Base-by-base conservation (phyloP, 53 echinoderm and acorn worm species). In the Zoroaster sp. region DNA sequence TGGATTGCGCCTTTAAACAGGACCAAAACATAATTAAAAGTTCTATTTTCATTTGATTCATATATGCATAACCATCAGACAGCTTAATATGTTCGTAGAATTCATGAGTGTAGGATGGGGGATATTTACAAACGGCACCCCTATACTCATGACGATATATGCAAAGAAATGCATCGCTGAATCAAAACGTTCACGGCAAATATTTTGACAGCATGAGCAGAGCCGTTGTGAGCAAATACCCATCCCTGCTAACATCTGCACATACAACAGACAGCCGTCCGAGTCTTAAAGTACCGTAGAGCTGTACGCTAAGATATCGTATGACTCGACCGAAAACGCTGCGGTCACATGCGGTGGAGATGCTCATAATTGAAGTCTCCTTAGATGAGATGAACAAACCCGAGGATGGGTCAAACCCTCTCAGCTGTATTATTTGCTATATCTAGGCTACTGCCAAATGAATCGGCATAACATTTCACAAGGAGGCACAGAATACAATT, bases 1-100 rank as follows among this genome's bases (percentile, higher is more conserved):
- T 44, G 69, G 69, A 83, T 80, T 54, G 80, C 80, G 23, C 80
- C 80, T 80, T 80, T 80, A 80, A 80, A 45, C 78, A 18, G 28
- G 52, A 14, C 78, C 20, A 10, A 10, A 40, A 18, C 6, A 74
- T 74, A 21, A 40, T n/a, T n/a, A 3, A 21, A 35, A 23, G 3
- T 25, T 74, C 74, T 41, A 13, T 74, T 37, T 71, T 37, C 17
- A 35, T 71, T 37, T 28, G 35, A 35, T 71, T 37, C 30, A 37
- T 39, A 74, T 38, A 40, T 40, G 63, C 20, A 59, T 25, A 59
- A 59, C 28, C 63, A 59, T 28, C 63, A 28, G 63, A 28, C 63
- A 59, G 63, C 63, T 59, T 21, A 21, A 59, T 25, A 21, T 59
- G 63, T 59, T 59, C 23, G 28, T 21, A 59, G 63, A 59, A 25